phyloP scores from a whole-genome alignment of 2,888 invertebrate species.

The Dyspetes luteomarginatus region DNA sequence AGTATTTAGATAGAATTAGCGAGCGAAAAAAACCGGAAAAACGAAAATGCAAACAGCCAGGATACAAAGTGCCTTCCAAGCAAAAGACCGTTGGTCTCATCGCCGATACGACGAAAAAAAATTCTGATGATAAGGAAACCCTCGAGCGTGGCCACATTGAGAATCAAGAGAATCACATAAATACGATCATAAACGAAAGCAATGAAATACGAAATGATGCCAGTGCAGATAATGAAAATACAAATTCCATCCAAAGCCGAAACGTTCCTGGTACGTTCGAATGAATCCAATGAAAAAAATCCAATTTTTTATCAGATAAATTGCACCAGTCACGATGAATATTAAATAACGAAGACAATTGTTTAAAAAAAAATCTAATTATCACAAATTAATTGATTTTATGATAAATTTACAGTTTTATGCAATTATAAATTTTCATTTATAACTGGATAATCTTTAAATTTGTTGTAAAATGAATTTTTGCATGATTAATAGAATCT shows the following conservation, averaged over 20 bases:
- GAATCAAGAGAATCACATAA: conserved; percentile 81
- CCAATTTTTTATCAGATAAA: too few species aligned
- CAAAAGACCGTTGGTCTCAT: conserved; percentile 69
- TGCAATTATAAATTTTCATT: too few species aligned
- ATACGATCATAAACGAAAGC: conserved; percentile 72
- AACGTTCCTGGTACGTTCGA: conserved; percentile 31
- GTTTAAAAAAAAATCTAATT: too few species aligned
- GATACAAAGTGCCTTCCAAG: conserved; percentile 76
- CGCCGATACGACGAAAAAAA: conserved; percentile 68
- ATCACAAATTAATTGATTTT: too few species aligned
- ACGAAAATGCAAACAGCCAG: conserved; percentile 72
- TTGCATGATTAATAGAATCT: too few species aligned
- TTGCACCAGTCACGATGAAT: too few species aligned
- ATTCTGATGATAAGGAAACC: conserved; percentile 60
- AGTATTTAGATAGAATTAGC: conserved; percentile 73
- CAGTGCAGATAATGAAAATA: conserved; percentile 27
- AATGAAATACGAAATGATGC: conserved; percentile 37
- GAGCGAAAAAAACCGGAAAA: conserved; percentile 76
- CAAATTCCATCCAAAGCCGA: conserved; percentile 31
- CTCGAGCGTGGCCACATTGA: conserved; percentile 74
- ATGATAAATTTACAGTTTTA: too few species aligned
- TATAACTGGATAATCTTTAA: too few species aligned
- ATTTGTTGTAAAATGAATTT: too few species aligned
- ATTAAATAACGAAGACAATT: too few species aligned
- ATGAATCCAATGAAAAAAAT: too few species aligned